Evolutionary conservation across 2,888 invertebrate species (phyloP).

Genomic region (Euzetes globulus): DNA sequence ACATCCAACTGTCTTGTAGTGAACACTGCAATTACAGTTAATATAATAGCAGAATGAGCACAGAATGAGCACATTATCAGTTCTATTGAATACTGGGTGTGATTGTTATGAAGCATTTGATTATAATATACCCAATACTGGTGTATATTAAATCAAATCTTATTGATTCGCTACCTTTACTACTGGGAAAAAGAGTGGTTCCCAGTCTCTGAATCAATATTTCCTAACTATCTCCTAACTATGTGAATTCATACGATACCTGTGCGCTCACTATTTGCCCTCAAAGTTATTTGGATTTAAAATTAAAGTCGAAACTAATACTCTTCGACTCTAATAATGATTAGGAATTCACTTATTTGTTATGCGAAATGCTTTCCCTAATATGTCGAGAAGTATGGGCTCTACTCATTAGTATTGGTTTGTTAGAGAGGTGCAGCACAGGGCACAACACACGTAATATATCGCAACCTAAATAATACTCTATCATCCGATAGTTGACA

Average conservation of each 20-base stretch:
- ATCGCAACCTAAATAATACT: background rate
- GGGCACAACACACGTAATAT: background rate
- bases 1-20: background rate
- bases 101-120: background rate
- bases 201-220: too few species aligned
- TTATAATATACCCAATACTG: background rate
- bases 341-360: background rate
- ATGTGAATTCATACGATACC: too few species aligned
- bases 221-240: too few species aligned
- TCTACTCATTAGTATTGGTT: constrained; percentile 4
- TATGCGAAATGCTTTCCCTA: background rate
- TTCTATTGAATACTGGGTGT: background rate
- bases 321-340: background rate
- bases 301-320: background rate
- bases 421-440: background rate
- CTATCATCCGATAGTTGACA: constrained; percentile 25
- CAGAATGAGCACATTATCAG: constrained; percentile 15
- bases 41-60: constrained; percentile 12
- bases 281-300: background rate
- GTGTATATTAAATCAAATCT: background rate
- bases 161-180: constrained; percentile 9
- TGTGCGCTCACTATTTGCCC: background rate
- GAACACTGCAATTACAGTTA: background rate
- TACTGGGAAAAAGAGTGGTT: background rate
- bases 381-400: background rate